Evolutionary conservation across 2,888 invertebrate species (phyloP), one percentile per base, ranked within the genome.

Genomic region (Pristionchus mayeri): DNA sequence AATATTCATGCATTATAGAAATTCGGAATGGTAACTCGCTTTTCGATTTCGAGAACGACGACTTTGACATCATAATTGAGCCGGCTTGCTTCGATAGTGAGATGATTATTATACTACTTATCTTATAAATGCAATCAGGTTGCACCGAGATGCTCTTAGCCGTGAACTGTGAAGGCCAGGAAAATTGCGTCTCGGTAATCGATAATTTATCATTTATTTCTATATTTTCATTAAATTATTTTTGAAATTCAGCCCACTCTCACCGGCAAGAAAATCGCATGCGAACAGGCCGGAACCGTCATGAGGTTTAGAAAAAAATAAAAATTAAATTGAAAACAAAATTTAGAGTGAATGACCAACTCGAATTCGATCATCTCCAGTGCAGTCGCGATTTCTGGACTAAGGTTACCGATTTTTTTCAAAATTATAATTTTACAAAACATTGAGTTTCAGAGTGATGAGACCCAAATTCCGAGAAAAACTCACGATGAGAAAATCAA

Each of bases 281-380:
- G 71, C 24, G 21, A 71, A 21, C 24, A 11, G 9, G n/a, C 16
- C 13, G 71, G 40, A 16, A 24, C 24, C 24, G 71, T 71, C 21
- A 71, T 71, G 71, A 71, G 71, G 71, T 71, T 13, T 4, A 2
- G 27, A 0, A 7, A 9, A 30, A 30, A 2, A 37, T 63, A 34
- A 1, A 34, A 30, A 30, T 30, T 30, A 9, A 60, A 60, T 27
- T 30, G 9, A 30, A 30, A 40, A 9, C 34, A 34, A 34, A 16
- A 37, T 63, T 40, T 16, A 71, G 71, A 71, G 71, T 71, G 44
- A 71, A 71, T 6, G 71, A 40, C n/a, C 40, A 71, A 44, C 18
- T 71, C 71, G 71, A 71, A 24, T 71, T n/a, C n/a, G 40, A n/a
- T 7, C 71, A 71, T 71, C 40, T 71, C 18, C 37, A 21, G 24